Percentiles rank a stretch among this genome's conserved stretches.
phyloP scores from a whole-genome alignment of 2,888 invertebrate genomes.

The Chironomus tentans region DNA sequence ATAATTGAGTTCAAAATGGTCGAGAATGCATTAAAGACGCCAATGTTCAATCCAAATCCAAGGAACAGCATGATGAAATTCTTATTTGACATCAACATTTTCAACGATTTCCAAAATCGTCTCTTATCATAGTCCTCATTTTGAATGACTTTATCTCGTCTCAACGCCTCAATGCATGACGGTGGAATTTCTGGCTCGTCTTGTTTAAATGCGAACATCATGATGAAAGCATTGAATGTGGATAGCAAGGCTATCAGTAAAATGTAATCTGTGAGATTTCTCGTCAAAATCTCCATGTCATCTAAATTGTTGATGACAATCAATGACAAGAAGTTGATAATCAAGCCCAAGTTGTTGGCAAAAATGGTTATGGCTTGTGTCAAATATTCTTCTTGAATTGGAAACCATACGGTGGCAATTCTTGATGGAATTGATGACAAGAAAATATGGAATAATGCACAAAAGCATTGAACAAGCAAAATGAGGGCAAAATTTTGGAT shows the following conservation, averaged over 20 bases:
- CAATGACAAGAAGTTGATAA: conserved; percentile 61
- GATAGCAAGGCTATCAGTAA: conserved; percentile 41
- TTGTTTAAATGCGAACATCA: conserved; percentile 46
- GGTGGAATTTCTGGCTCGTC: conserved; percentile 48
- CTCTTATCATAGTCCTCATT: conserved; percentile 19
- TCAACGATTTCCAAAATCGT: conserved; percentile 36
- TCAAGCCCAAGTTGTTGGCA: conserved; percentile 63
- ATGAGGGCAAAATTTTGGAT: conserved; percentile 43
- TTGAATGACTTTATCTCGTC: conserved; percentile 31
- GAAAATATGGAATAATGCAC: conserved; percentile 51
- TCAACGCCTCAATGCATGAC: conserved; percentile 45
- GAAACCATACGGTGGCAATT: conserved; percentile 61
- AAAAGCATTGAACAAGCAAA: conserved; percentile 45
- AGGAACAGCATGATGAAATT: conserved; percentile 50
- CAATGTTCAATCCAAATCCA: conserved; percentile 62
- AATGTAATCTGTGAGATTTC: conserved; percentile 36
- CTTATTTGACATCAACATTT: conserved; percentile 45
- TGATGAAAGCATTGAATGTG: conserved; percentile 47
- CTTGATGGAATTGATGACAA: conserved; percentile 57
- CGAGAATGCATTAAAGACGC: conserved; percentile 60
- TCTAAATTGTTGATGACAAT: conserved; percentile 45
- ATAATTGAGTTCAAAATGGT: conserved; percentile 50
- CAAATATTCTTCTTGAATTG: conserved; percentile 42
- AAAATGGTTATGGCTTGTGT: conserved; percentile 65
- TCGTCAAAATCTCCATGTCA: conserved; percentile 43